phyloP scores from a whole-genome alignment of 2,888 invertebrate species.

The Sinhomidia bicolor region DNA sequence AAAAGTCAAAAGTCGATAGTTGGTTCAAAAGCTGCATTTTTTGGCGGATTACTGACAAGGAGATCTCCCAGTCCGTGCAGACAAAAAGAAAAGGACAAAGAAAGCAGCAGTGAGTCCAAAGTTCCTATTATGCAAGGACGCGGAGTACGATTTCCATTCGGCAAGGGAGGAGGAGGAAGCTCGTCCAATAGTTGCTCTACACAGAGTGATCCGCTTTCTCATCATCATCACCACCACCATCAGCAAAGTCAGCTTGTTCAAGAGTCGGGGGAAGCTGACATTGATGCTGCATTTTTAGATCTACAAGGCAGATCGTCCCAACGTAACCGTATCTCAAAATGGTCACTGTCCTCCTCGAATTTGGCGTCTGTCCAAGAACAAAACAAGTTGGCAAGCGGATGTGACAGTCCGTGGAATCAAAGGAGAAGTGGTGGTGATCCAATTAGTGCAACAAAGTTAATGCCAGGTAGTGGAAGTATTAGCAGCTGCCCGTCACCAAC shows the following conservation, averaged over 20 bases:
- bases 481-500: slow-evolving; percentile 61
- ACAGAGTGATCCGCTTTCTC: slow-evolving; percentile 28
- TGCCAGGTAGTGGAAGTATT: slow-evolving; percentile 35
- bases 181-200: slow-evolving; percentile 21
- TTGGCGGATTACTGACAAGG: slow-evolving; percentile 77
- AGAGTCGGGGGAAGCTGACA: slow-evolving; percentile 69
- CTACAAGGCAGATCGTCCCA: slow-evolving; percentile 90
- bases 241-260: slow-evolving; percentile 12
- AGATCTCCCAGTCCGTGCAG: slow-evolving; percentile 79
- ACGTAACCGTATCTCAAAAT: slow-evolving; percentile 78
- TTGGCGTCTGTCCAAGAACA: slow-evolving; percentile 78
- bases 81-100: slow-evolving; percentile 76
- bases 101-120: slow-evolving; percentile 62
- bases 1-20: slow-evolving; percentile 76
- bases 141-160: slow-evolving; percentile 77
- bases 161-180: slow-evolving; percentile 46
- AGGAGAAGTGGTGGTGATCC: slow-evolving; percentile 74
- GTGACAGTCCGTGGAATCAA: slow-evolving; percentile 78
- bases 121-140: slow-evolving; percentile 71
- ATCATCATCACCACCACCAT: slow-evolving; percentile 28
- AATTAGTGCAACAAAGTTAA: slow-evolving; percentile 37
- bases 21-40: slow-evolving; percentile 79
- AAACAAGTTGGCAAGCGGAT: slow-evolving; percentile 65
- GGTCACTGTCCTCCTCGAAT: slow-evolving; percentile 77
- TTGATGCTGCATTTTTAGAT: slow-evolving; percentile 85